Evolutionary conservation across 2,797 vertebrate species (phyloP).

Genomic region (Sebastes umbrosus): DNA sequence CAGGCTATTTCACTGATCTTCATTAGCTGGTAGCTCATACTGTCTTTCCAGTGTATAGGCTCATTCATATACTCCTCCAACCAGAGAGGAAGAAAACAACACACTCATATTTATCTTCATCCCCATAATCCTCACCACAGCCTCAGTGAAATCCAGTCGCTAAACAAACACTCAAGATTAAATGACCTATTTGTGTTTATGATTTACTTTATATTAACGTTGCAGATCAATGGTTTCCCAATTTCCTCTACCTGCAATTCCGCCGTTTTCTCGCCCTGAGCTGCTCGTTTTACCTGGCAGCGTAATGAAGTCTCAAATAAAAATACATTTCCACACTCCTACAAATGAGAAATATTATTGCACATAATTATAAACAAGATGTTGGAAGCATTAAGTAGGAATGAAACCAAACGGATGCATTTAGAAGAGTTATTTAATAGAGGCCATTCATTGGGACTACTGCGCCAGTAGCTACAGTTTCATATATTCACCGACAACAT

Average conservation of each 20-base stretch:
- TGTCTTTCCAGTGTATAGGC: neutral
- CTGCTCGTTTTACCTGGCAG: slow-evolving; percentile 64
- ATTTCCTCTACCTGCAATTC: slow-evolving; percentile 78
- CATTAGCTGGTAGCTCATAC: slow-evolving; percentile 44
- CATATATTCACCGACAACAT: slow-evolving; percentile 32
- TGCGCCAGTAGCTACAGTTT: slow-evolving; percentile 55
- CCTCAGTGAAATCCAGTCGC: slow-evolving; percentile 38
- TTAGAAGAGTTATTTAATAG: slow-evolving; percentile 50
- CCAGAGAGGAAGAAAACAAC: slow-evolving; percentile 32
- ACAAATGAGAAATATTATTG: slow-evolving; percentile 27
- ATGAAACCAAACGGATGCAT: slow-evolving; percentile 18
- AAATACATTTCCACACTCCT: slow-evolving; percentile 2
- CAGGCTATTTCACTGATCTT: slow-evolving; percentile 70
- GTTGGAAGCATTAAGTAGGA: neutral
- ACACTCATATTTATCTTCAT: slow-evolving; percentile 47
- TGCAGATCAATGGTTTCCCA: slow-evolving; percentile 86
- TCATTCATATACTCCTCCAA: neutral
- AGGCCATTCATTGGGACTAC: slow-evolving; percentile 35
- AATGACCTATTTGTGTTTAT: slow-evolving; percentile 89
- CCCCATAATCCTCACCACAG: slow-evolving; percentile 26
- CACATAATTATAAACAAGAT: slow-evolving; percentile 51
- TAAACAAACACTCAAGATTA: slow-evolving; percentile 68
- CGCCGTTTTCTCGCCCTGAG: slow-evolving; percentile 80
- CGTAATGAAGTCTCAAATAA: slow-evolving; percentile 51
- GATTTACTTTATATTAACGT: slow-evolving; percentile 84